Evolutionary conservation across 37 sponge, comb jelly and placozoan genomes (phyloP).

Genomic region (Corticium candelabrum): DNA sequence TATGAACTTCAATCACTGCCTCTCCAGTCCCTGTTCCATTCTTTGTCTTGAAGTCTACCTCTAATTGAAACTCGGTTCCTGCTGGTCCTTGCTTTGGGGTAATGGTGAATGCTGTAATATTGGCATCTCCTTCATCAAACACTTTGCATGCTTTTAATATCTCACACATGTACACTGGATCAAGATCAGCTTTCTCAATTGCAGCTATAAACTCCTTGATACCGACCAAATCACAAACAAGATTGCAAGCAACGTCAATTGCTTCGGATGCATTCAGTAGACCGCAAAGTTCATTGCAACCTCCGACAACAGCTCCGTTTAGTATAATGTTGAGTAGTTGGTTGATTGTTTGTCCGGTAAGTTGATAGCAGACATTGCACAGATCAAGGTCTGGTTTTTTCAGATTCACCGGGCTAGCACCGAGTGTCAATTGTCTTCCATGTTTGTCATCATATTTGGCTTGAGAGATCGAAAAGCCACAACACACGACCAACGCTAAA

Average conservation of each 20-base stretch:
- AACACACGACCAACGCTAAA: no score
- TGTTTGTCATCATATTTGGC: no score
- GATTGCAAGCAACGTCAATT: conserved; percentile 47
- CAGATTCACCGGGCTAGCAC: background rate
- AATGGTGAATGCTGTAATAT: conserved; percentile 38
- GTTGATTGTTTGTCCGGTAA: conserved; percentile 53
- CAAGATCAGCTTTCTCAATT: conserved; percentile 77
- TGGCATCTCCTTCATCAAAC: conserved; percentile 71
- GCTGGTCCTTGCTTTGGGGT: conserved; percentile 32
- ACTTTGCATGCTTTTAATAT: conserved; percentile 41
- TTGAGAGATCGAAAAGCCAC: no score
- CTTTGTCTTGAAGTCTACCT: conserved; percentile 22
- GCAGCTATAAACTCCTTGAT: conserved; percentile 63
- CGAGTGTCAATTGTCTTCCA: no score
- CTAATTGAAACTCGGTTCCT: conserved; percentile 40
- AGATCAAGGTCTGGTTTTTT: background rate
- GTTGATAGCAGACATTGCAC: conserved; percentile 44
- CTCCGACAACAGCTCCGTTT: conserved; percentile 74
- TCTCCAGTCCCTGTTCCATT: conserved; percentile 87
- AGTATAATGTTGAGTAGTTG: conserved; percentile 58
- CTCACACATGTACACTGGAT: conserved; percentile 87
- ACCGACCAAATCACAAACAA: conserved; percentile 61
- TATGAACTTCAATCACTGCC: conserved; percentile 30
- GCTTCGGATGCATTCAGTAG: conserved; percentile 25
- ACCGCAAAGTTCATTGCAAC: conserved; percentile 56